A percentile compares a stretch with the other conserved stretches of the same genome.
phyloP scores from a whole-genome alignment of 2,113 vertebrate species.

The Donacobius atricapilla region DNA sequence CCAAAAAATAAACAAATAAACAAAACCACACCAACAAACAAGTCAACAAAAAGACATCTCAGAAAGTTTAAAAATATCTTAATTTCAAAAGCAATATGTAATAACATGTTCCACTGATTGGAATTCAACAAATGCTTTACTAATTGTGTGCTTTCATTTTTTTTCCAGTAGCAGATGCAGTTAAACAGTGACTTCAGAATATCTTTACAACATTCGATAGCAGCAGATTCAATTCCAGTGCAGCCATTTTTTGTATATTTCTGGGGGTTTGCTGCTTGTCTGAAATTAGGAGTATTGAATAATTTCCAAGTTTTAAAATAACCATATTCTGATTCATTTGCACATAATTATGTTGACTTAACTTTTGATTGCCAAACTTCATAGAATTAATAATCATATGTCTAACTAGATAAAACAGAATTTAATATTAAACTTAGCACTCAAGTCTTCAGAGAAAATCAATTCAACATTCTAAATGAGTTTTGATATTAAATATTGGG shows the following conservation, averaged over 20 bases:
- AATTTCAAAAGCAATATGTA: slow-evolving; percentile 4
- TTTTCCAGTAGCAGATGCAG: slow-evolving; percentile 13
- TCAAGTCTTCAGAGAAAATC: neutral
- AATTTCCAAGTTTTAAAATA: slow-evolving; percentile 23
- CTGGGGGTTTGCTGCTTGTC: neutral
- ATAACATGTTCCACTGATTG: neutral
- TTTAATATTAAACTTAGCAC: neutral
- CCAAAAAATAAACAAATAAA: neutral
- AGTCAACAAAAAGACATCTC: neutral
- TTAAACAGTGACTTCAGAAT: neutral
- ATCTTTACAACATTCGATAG: neutral
- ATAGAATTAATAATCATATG: neutral
- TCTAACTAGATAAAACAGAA: neutral
- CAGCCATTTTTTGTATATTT: neutral
- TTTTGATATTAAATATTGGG: neutral
- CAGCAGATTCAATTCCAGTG: neutral
- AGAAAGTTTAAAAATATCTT: neutral
- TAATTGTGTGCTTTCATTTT: neutral
- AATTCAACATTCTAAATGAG: neutral
- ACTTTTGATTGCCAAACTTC: neutral
- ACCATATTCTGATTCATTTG: neutral
- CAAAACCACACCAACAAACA: neutral
- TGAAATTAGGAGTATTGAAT: neutral
- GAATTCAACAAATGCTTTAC: neutral
- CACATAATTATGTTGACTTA: neutral